Conservation (phyloP, 2,113 vertebrate genomes). For the Trogon melanurus region DNA sequence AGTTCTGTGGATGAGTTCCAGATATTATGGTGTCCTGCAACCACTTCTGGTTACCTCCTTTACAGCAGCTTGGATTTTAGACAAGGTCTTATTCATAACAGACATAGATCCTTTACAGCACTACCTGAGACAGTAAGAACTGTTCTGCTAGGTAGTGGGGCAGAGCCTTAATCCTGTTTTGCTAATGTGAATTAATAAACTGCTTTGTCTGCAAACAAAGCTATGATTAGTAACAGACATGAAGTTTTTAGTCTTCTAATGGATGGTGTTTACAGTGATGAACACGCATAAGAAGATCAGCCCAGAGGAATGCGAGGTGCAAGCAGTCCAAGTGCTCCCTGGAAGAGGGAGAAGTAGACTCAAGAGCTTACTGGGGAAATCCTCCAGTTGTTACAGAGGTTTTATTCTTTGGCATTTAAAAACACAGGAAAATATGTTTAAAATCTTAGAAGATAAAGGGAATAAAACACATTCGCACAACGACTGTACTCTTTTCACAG, state of each 20-base stretch:
- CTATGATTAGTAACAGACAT: background rate
- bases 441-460: background rate
- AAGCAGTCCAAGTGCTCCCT: background rate
- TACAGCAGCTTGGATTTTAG: background rate
- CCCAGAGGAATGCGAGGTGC: background rate
- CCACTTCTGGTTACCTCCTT: background rate
- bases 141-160: background rate
- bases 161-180: background rate
- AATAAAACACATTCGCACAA: background rate
- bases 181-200: background rate
- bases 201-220: background rate
- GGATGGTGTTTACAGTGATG: background rate
- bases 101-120: background rate
- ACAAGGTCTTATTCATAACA: background rate
- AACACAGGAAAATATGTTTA: background rate
- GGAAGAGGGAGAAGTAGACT: background rate
- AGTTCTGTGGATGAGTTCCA: background rate
- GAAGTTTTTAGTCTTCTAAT: background rate
- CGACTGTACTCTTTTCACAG: background rate
- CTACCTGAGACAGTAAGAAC: background rate
- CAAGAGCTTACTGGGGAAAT: background rate
- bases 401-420: background rate
- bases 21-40: background rate
- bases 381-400: background rate
- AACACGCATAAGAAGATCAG: background rate